Percentiles rank a stretch among this genome's conserved stretches.
These are phyloP conservation scores for Drosophila paranaensis DNA, from an alignment of 2,888 invertebrate species.

Conservation along the genomic window DNA sequence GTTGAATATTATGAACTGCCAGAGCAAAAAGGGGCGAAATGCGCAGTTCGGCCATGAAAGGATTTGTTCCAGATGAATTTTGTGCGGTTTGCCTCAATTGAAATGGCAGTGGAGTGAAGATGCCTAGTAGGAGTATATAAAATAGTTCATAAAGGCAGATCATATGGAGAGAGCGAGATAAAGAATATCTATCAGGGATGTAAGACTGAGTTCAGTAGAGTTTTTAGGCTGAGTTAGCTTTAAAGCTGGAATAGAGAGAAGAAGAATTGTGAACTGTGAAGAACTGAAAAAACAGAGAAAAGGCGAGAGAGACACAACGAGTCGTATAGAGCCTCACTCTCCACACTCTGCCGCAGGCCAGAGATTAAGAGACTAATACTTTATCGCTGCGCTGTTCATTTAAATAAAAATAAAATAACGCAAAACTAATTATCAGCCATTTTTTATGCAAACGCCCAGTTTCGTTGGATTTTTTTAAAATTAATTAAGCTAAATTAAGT, in stretches of 20 bases:
- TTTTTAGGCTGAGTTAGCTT: too few relatives aligned
- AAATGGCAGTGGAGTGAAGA: not conserved
- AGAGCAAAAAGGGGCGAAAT: not conserved
- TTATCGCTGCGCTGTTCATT: not conserved
- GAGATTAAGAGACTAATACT: not conserved
- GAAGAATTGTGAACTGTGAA: too few relatives aligned
- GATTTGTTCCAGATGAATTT: not conserved
- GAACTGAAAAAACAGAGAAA: too few relatives aligned
- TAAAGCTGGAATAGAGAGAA: too few relatives aligned
- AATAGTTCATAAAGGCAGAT: not conserved
- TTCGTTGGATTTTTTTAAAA: slow-evolving; percentile 56
- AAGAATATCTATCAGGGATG: not conserved
- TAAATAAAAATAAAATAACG: slow-evolving; percentile 22
- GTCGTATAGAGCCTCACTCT: too few relatives aligned
- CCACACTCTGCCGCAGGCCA: too few relatives aligned
- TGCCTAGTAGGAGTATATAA: not conserved
- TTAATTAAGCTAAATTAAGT: slow-evolving; percentile 74
- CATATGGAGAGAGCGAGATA: not conserved
- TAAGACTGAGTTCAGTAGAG: too few relatives aligned
- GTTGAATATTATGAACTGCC: not conserved
- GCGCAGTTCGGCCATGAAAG: not conserved
- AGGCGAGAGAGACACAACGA: too few relatives aligned
- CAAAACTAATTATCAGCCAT: slow-evolving; percentile 48
- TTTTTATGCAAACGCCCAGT: slow-evolving; percentile 19
- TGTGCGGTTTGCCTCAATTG: not conserved